These are phyloP conservation scores for Tenualosa thibaudeaui DNA, from an alignment of 2,797 vertebrate species.

Conservation along the genomic window DNA sequence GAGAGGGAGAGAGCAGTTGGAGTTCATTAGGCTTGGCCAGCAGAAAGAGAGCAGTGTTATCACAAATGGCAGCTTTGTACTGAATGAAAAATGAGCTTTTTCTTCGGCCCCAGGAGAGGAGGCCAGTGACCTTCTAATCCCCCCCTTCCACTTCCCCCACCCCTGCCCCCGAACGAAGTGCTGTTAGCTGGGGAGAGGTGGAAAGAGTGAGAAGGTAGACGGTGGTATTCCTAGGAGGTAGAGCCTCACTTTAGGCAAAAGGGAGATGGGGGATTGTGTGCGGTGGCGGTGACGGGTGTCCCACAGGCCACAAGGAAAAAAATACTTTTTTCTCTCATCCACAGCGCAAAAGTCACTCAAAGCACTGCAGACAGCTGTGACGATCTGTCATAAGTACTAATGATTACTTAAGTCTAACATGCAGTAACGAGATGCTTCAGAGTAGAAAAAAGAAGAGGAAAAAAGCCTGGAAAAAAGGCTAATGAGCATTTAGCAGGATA, in stretches of 20 bases:
- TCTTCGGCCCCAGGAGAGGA: slow-evolving; percentile 68
- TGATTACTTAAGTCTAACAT: not conserved
- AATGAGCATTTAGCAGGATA: slow-evolving; percentile 43
- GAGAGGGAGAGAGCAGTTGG: slow-evolving; percentile 49
- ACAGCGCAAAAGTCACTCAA: slow-evolving; percentile 55
- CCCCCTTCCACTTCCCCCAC: slow-evolving; percentile 42
- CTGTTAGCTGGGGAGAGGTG: slow-evolving; percentile 55
- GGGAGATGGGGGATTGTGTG: not conserved
- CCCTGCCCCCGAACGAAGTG: slow-evolving; percentile 47
- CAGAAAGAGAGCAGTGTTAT: slow-evolving; percentile 75
- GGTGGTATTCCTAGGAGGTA: not conserved
- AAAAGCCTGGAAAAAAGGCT: not conserved
- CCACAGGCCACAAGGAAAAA: slow-evolving; percentile 68
- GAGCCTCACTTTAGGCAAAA: not conserved
- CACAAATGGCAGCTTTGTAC: slow-evolving; percentile 76
- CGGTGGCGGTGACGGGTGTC: slow-evolving; percentile 41
- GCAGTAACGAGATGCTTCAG: not conserved
- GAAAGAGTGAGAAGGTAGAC: not conserved
- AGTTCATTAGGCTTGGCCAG: slow-evolving; percentile 62
- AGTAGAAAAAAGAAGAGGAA: not conserved
- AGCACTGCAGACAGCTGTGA: slow-evolving; percentile 26
- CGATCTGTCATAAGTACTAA: not conserved
- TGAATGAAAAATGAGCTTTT: slow-evolving; percentile 71
- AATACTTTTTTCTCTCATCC: slow-evolving; percentile 37
- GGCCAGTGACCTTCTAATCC: slow-evolving; percentile 64